phyloP scores from a whole-genome alignment of 2,113 vertebrate genomes.

The Tonatia bakeri region DNA sequence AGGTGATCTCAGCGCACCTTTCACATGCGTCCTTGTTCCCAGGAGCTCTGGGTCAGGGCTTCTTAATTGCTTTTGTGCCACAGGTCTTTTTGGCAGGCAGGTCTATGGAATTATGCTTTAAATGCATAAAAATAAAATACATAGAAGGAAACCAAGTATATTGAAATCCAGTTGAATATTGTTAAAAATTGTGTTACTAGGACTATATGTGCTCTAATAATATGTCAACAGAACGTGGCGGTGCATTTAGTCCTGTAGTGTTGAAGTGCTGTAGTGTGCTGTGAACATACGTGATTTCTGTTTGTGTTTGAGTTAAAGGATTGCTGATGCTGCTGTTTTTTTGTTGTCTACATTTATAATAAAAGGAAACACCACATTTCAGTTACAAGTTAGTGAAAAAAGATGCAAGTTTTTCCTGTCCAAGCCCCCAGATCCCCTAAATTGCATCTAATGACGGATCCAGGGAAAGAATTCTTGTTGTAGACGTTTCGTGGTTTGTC shows the following conservation, averaged over 20 bases:
- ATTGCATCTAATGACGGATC: neutral
- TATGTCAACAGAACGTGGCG: neutral
- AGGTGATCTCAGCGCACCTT: neutral
- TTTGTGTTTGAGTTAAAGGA: neutral
- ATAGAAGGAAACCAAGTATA: neutral
- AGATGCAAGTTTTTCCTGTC: neutral
- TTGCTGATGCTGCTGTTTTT: neutral
- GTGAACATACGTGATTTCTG: neutral
- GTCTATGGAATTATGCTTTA: neutral
- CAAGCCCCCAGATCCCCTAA: neutral
- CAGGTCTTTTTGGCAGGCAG: neutral
- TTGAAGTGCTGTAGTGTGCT: neutral
- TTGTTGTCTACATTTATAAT: neutral
- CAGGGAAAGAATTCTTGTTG: neutral
- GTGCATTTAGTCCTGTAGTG: neutral
- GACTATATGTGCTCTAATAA: neutral
- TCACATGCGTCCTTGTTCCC: neutral
- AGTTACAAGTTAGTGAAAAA: neutral
- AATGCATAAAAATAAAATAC: neutral
- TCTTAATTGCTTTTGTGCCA: neutral
- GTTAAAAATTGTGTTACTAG: neutral
- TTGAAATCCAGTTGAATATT: slow-evolving; percentile 24
- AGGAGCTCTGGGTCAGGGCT: neutral
- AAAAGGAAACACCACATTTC: neutral
- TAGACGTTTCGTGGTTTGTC: neutral